Base-by-base conservation (phyloP, 2,113 vertebrate species). In the Tetrao urogallus region DNA sequence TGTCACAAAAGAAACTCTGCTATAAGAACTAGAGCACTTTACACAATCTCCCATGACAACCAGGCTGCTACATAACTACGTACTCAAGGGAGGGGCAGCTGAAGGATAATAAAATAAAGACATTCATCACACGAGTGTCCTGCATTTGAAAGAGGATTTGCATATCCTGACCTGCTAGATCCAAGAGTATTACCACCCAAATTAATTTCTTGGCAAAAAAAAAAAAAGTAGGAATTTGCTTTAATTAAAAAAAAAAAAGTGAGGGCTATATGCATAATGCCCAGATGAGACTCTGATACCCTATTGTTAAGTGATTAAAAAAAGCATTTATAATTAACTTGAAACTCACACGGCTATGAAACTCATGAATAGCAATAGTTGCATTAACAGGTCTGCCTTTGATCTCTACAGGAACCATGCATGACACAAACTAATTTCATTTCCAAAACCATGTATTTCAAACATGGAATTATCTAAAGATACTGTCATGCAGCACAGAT, bases 291-390 rank as follows among this genome's bases (percentile, higher is more conserved):
- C 75, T 75, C 78, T 2, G 48, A 94, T 94, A 85, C 61, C 88
- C 88, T 82, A 94, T 91, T 95, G 90, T 95, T 91, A 92, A 90
- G 82, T 86, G 90, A 97, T 96, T 95, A 94, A 96, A 94, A 54
- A 61, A 86, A 56, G 88, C 57, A 89, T 94, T 94, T 95, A 93
- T 94, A 96, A 97, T 94, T 95, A 96, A 95, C 92, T 85, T 78
- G 94, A 92, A 97, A 96, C 86, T 88, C 90, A 90, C 73, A 83
- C 0, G 1, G 65, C 82, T 88, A 86, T 42, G 82, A 94, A 91
- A 86, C 83, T 96, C 93, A 96, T 92, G 95, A 97, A 96, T 94
- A 96, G 90, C 94, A 91, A 92, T 92, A 96, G 96, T 77, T 93
- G 90, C 86, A 96, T 94, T 95, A 93, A 54, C 87, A 90, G 92